phyloP scores from a whole-genome alignment of 2,888 invertebrate genomes.

The Gymnosoma rotundatum region DNA sequence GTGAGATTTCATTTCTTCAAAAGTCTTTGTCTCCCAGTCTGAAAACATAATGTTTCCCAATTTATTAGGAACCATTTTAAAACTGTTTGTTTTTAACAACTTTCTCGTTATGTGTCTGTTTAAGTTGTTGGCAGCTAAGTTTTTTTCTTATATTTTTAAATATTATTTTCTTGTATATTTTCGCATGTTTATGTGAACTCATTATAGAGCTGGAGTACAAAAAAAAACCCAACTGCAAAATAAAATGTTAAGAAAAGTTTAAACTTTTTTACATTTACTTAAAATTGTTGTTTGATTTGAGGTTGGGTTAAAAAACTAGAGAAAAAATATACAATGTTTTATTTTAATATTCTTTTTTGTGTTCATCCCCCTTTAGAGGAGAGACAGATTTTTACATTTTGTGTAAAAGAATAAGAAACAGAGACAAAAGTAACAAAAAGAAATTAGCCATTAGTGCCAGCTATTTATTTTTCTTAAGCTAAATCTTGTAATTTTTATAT shows the following conservation, averaged over 20 bases:
- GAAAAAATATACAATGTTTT: background rate
- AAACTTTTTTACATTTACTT: slow-evolving; percentile 44
- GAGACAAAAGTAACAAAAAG: background rate
- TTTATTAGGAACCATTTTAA: too few relatives aligned
- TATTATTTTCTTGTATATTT: background rate
- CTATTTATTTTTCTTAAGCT: slow-evolving; percentile 41
- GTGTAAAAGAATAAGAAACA: background rate
- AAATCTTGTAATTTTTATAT: background rate
- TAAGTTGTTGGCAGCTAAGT: background rate
- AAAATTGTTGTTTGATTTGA: slow-evolving; percentile 24
- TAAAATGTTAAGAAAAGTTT: background rate
- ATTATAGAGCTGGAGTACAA: background rate
- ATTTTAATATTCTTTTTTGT: background rate
- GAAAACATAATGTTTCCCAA: too few relatives aligned
- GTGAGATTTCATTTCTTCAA: too few relatives aligned
- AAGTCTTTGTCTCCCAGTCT: too few relatives aligned
- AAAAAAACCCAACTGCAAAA: background rate
- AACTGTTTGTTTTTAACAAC: too few relatives aligned
- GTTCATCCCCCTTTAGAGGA: background rate
- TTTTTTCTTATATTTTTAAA: background rate
- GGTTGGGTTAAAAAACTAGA: slow-evolving; percentile 3
- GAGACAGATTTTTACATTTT: background rate
- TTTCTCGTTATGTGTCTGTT: too few relatives aligned
- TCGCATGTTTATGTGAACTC: background rate
- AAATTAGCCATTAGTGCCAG: slow-evolving; percentile 40